Conservation (phyloP, 2,113 vertebrate species). For the Zapus hudsonius region DNA sequence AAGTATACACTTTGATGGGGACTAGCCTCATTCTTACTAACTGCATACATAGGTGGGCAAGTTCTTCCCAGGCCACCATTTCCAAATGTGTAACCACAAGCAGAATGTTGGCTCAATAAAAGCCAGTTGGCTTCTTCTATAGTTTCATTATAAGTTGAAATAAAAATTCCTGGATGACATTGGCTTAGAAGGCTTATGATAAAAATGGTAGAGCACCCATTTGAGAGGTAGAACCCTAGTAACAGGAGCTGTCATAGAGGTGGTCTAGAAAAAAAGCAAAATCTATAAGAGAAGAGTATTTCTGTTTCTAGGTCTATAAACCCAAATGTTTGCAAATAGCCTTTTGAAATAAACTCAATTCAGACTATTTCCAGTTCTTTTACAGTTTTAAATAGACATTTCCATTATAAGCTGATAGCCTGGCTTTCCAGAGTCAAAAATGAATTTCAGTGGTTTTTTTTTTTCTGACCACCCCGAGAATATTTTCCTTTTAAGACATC, state of each 20-base stretch:
- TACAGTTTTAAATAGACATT: constrained; percentile 19
- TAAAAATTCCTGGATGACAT: not conserved
- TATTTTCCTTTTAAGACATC: constrained; percentile 34
- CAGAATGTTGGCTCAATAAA: not conserved
- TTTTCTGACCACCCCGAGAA: not conserved
- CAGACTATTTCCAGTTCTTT: not conserved
- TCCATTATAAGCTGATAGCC: not conserved
- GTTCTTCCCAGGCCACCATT: not conserved
- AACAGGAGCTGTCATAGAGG: not conserved
- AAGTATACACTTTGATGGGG: not conserved
- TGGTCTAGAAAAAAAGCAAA: not conserved
- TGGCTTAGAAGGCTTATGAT: not conserved
- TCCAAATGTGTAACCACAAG: not conserved
- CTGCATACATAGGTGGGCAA: not conserved
- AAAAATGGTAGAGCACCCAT: not conserved
- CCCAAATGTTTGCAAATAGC: not conserved
- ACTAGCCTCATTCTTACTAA: not conserved
- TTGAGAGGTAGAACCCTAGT: not conserved
- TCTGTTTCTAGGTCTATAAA: not conserved
- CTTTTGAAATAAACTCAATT: constrained; percentile 16
- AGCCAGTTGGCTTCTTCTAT: not conserved
- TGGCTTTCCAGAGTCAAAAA: not conserved
- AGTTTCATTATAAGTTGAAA: constrained; percentile 14
- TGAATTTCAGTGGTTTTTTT: constrained; percentile 1
- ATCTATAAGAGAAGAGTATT: not conserved